Conservation (phyloP, 2,113 vertebrate genomes). For the Isurus oxyrinchus region DNA sequence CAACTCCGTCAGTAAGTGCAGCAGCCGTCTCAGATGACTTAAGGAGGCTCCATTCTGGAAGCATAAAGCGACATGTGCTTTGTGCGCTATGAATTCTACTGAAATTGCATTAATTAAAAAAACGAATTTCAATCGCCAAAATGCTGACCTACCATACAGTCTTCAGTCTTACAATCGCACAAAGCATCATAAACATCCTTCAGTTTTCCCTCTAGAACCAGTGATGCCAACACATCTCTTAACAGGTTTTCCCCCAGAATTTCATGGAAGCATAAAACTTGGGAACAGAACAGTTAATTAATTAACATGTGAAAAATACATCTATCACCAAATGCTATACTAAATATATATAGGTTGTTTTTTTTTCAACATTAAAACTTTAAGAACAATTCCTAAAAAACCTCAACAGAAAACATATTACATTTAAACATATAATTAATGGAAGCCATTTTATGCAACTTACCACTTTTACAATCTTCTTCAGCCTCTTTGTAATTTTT, state of each 20-base stretch:
- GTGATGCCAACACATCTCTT: constrained; percentile 30
- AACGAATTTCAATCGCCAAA: constrained; percentile 18
- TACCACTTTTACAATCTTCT: constrained; percentile 23
- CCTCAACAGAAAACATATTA: background rate
- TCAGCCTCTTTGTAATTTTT: constrained; percentile 18
- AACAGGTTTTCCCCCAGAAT: constrained; percentile 24
- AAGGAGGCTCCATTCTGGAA: constrained; percentile 27
- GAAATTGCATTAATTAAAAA: constrained; percentile 17
- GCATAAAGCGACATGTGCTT: constrained; percentile 33
- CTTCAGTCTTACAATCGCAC: constrained; percentile 24
- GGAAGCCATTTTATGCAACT: background rate
- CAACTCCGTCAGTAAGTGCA: background rate
- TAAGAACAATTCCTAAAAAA: background rate
- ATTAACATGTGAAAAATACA: background rate
- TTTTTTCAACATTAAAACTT: background rate
- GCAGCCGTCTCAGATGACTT: constrained; percentile 14
- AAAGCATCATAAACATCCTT: constrained; percentile 30
- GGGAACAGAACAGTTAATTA: constrained; percentile 23
- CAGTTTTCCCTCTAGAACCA: constrained; percentile 28
- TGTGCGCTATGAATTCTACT: constrained; percentile 30
- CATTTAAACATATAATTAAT: background rate
- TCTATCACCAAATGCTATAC: background rate
- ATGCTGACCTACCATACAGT: constrained; percentile 31
- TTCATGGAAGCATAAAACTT: constrained; percentile 13
- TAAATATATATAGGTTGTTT: background rate